phyloP scores from a whole-genome alignment of 2,113 vertebrate species.

The Notothenia rossii region DNA sequence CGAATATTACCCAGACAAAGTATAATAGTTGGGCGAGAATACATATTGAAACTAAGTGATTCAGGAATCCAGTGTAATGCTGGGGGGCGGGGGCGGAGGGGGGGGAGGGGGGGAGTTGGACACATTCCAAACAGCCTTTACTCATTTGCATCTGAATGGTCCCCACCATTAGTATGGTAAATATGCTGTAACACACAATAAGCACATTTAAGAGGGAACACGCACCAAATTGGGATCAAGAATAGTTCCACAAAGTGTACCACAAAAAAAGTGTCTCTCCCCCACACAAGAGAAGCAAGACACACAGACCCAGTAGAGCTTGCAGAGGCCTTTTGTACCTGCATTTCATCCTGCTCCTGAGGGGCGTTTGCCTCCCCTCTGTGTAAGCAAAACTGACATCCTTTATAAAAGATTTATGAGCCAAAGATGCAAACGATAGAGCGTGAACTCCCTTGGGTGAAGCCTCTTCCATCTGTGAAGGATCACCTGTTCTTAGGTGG shows the following conservation, averaged over 20 bases:
- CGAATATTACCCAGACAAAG: conserved; percentile 52
- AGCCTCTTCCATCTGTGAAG: conserved; percentile 84
- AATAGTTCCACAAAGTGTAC: conserved; percentile 47
- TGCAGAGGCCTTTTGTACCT: conserved; percentile 81
- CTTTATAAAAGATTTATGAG: conserved; percentile 90
- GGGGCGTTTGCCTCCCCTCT: conserved; percentile 80
- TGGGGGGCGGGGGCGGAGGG: conserved; percentile 11
- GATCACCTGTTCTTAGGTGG: conserved; percentile 84
- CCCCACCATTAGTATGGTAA: conserved; percentile 67
- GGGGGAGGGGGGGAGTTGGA: conserved; percentile 48
- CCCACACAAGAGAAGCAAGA: conserved; percentile 45
- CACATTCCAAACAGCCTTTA: conserved; percentile 56
- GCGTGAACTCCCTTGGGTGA: conserved; percentile 80
- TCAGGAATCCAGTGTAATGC: conserved; percentile 56
- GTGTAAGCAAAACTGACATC: conserved; percentile 89
- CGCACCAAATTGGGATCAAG: conserved; percentile 52
- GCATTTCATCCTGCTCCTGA: conserved; percentile 75
- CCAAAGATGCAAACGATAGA: conserved; percentile 86
- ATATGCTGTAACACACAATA: conserved; percentile 71
- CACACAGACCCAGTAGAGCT: conserved; percentile 57
- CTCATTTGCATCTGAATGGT: conserved; percentile 77
- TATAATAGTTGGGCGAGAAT: conserved; percentile 49
- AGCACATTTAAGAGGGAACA: conserved; percentile 60
- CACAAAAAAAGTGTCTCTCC: conserved; percentile 56
- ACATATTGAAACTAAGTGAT: conserved; percentile 62